Base-by-base conservation (phyloP, 35 echinoderm and acorn worm species). In the Ophiothrix spiculata region DNA sequence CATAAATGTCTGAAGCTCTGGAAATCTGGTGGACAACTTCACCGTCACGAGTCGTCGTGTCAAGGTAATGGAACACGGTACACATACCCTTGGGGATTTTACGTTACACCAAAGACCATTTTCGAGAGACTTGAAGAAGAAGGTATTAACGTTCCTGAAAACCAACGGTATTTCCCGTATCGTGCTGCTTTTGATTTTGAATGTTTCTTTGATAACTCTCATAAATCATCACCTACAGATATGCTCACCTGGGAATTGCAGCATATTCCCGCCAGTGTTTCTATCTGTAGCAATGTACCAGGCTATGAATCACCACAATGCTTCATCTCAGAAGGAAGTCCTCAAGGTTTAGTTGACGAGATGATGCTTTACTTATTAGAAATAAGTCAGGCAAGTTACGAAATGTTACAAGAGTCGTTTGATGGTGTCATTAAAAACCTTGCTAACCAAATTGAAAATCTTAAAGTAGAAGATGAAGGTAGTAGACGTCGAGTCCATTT, bases 281-380 rank as follows among this genome's bases (percentile, higher is more conserved):
- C 39, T 21, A 56, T 84, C 56, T 4, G n/a, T 35, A 84, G 82
- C 36, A 84, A 84, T 54, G 79, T 81, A 29, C 82, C 23, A 33
- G 82, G 56, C 1, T 88, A 88, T 77, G 82, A 87, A 31, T n/a
- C n/a, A 10, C 79, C 85, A 28, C 54, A 92, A 38, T 92, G 90
- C 75, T 54, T 87, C 17, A 54, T 82, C 45, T 88, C 90, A 33
- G 33, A 87, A 10, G 79, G 79, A 4, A 74, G 88, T 33, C 23
- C 85, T 39, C 75, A 29, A 10, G 23, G 32, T 41, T 38, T 92
- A 12, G 39, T 92, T 14, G n/a, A 82, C 31, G 56, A 81, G 19
- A 56, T 92, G 79, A 38, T 92, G 11, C 81, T 23, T 6, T 83
- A 88, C 60, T 86, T 89, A 34, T 32, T 33, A 16, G 79, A 92